These are phyloP conservation scores for Caenorhabditis imperialis DNA, from an alignment of 2,888 invertebrate species.

Conservation along the genomic window DNA sequence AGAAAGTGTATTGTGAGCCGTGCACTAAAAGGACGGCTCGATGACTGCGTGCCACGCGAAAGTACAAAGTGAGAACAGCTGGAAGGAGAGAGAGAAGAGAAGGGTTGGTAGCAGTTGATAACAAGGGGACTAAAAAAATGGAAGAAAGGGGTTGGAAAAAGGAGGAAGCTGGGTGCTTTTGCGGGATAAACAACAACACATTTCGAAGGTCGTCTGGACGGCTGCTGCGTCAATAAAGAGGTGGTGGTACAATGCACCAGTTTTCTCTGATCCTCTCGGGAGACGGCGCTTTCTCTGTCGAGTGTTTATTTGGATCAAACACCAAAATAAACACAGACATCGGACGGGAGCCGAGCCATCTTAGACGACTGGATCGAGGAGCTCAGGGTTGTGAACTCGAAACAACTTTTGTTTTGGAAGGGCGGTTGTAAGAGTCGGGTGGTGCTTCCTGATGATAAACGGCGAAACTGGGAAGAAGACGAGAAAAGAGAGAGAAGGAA, in stretches of 20 bases:
- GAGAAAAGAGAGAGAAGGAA: not conserved
- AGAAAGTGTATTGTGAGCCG: not conserved
- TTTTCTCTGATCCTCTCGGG: slow-evolving; percentile 1
- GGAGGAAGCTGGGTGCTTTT: not conserved
- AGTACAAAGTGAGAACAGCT: slow-evolving; percentile 27
- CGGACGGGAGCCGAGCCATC: not conserved
- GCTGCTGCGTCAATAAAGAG: slow-evolving; percentile 35
- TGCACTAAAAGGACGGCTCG: slow-evolving; percentile 30
- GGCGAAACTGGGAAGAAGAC: not conserved
- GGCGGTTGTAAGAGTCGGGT: too few relatives aligned
- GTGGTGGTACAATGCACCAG: slow-evolving; percentile 22
- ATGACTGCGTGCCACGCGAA: slow-evolving; percentile 9
- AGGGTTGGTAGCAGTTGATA: not conserved
- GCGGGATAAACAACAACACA: slow-evolving; percentile 36
- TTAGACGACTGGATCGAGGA: too few relatives aligned
- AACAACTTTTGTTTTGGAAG: too few relatives aligned
- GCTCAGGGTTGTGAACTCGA: too few relatives aligned
- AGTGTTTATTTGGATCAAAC: slow-evolving; percentile 36
- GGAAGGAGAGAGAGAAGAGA: slow-evolving; percentile 5
- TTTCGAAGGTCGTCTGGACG: slow-evolving; percentile 15
- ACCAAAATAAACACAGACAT: slow-evolving; percentile 24
- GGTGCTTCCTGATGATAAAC: slow-evolving; percentile 21
- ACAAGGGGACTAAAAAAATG: not conserved
- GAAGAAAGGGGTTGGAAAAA: not conserved
- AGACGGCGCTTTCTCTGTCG: not conserved